phyloP scores from a whole-genome alignment of 2,888 invertebrate genomes.

The Diadromus collaris region DNA sequence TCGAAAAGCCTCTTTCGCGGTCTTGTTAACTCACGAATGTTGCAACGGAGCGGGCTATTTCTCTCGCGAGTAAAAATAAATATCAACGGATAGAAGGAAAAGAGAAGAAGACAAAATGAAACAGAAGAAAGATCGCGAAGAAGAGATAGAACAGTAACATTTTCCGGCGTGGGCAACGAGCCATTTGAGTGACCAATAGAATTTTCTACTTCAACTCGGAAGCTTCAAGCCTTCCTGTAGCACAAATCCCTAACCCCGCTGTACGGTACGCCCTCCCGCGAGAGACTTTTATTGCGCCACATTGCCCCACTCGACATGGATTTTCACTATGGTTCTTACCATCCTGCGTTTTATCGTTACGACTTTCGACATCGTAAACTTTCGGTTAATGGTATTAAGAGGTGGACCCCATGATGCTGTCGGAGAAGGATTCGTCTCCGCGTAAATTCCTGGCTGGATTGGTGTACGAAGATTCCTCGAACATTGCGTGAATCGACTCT shows the following conservation, averaged over 20 bases:
- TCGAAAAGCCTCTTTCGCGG: conserved; percentile 16
- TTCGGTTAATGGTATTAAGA: conserved; percentile 56
- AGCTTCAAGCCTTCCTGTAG: conserved; percentile 25
- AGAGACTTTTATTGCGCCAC: conserved; percentile 61
- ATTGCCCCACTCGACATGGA: conserved; percentile 59
- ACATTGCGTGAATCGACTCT: conserved; percentile 20
- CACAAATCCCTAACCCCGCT: conserved; percentile 10
- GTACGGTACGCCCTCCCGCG: conserved; percentile 27
- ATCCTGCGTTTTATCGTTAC: conserved; percentile 45
- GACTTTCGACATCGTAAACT: conserved; percentile 61
- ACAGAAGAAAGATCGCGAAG: not conserved
- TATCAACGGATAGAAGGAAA: not conserved
- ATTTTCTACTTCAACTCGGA: conserved; percentile 43
- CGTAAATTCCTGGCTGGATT: conserved; percentile 20
- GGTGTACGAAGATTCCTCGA: conserved; percentile 14
- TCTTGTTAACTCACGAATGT: conserved; percentile 9
- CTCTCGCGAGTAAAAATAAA: conserved; percentile 17
- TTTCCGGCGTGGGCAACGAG: conserved; percentile 13
- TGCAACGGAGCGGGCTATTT: not conserved
- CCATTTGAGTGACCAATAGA: conserved; percentile 41
- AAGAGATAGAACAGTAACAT: conserved; percentile 4
- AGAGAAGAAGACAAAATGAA: not conserved
- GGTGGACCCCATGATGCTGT: conserved; percentile 31
- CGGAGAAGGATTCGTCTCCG: conserved; percentile 13
- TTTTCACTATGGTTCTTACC: conserved; percentile 60